Percentiles rank a stretch among this genome's conserved stretches.
Evolutionary conservation across 1,140 invertebrate species (phyloP).

Genomic region (Rhizoglyphus robini): DNA sequence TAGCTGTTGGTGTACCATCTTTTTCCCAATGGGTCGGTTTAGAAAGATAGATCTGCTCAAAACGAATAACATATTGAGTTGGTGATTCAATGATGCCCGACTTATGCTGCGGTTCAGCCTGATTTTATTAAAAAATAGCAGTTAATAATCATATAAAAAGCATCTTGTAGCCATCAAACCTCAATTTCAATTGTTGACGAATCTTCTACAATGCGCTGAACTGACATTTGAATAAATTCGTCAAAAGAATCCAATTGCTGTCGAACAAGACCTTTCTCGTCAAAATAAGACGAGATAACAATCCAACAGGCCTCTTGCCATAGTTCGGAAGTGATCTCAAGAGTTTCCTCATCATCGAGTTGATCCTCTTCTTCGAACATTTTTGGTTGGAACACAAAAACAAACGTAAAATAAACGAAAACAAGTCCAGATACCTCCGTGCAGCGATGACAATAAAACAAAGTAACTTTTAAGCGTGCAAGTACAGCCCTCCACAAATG

Average conservation of each 20-base stretch:
- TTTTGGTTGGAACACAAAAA: too few relatives aligned
- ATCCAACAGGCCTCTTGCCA: conserved; percentile 99
- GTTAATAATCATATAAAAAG: background rate
- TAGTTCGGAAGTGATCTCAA: conserved; percentile 82
- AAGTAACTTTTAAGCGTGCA: too few relatives aligned
- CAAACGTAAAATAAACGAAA: too few relatives aligned
- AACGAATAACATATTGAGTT: conserved; percentile 80
- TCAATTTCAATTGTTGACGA: conserved; percentile 92
- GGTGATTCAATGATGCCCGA: conserved; percentile 81
- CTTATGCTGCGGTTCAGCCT: conserved; percentile 85
- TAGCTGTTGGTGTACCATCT: conserved; percentile 90
- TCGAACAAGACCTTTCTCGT: conserved; percentile 93
- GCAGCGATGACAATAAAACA: too few relatives aligned
- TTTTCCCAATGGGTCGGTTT: conserved; percentile 99
- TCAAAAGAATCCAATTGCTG: conserved; percentile 98
- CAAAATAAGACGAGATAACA: conserved; percentile 97
- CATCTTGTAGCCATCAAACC: conserved; percentile 21
- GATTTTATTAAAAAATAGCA: background rate
- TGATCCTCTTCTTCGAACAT: conserved; percentile 22
- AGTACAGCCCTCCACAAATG: too few relatives aligned
- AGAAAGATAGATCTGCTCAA: conserved; percentile 96
- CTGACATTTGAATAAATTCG: conserved; percentile 99
- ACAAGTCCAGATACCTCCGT: too few relatives aligned
- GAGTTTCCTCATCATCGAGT: conserved; percentile 46
- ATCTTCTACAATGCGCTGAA: conserved; percentile 96